These are phyloP conservation scores for Tinea semifulvella DNA, from an alignment of 2,888 invertebrate genomes.

Conservation along the genomic window DNA sequence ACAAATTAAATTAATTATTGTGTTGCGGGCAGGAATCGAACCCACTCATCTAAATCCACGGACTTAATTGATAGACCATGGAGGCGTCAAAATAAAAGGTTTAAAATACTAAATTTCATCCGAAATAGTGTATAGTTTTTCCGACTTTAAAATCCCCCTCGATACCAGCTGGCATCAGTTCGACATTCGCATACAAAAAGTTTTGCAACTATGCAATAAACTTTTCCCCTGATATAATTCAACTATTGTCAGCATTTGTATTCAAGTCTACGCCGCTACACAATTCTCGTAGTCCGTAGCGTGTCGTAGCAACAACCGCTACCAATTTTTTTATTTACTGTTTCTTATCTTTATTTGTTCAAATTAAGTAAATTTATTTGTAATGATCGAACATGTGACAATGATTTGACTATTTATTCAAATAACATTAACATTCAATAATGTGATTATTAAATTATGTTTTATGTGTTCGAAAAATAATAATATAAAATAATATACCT, in stretches of 20 bases:
- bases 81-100: no score
- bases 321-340: background rate
- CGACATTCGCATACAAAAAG: no score
- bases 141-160: no score
- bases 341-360: background rate
- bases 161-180: no score
- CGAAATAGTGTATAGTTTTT: no score
- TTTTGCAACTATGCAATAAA: slow-evolving; percentile 2
- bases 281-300: background rate
- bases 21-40: no score
- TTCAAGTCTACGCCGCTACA: background rate
- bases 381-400: background rate
- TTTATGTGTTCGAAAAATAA: no score
- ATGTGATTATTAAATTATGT: background rate
- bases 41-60: no score
- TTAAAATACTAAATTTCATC: no score
- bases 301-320: background rate
- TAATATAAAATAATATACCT: no score
- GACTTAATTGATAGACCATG: no score
- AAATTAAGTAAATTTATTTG: background rate
- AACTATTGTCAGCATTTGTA: background rate
- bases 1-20: no score
- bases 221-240: background rate
- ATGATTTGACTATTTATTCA: background rate
- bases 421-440: background rate